A percentile compares a stretch with the other conserved stretches of the same genome.
Evolutionary conservation across 2,888 invertebrate species (phyloP).

Genomic region (Parapristionchus giblindavisi): DNA sequence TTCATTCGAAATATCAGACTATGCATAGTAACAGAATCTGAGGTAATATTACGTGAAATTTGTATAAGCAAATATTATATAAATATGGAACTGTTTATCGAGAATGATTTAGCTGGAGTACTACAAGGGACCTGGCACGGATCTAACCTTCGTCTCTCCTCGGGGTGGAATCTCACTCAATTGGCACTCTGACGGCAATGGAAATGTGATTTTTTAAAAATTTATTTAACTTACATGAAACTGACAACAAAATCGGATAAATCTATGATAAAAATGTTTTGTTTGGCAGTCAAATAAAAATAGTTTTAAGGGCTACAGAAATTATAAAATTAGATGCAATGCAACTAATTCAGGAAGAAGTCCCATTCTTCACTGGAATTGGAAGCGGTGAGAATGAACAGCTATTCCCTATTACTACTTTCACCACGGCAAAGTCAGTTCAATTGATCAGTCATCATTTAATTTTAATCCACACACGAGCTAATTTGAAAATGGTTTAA

Average conservation of each 20-base stretch:
- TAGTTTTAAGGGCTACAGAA: too few relatives aligned
- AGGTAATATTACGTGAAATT: too few relatives aligned
- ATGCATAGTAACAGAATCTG: too few relatives aligned
- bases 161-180: constrained; percentile 20
- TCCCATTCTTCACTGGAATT: constrained; percentile 8
- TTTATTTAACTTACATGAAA: neutral
- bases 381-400: neutral
- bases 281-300: too few relatives aligned
- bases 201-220: constrained; percentile 9
- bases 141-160: constrained; percentile 23
- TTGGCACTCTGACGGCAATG: constrained; percentile 1
- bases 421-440: neutral
- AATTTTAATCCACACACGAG: too few relatives aligned
- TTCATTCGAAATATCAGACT: neutral
- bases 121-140: neutral
- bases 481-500: neutral
- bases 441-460: too few relatives aligned
- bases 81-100: neutral
- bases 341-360: constrained; percentile 10
- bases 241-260: too few relatives aligned
- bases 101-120: constrained; percentile 9
- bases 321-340: neutral
- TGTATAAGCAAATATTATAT: neutral
- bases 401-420: neutral
- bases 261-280: too few relatives aligned